Evolutionary conservation across 2,797 vertebrate species (phyloP), one percentile per base, ranked within the genome.

Genomic region (Ptychobarbus kaznakovi): DNA sequence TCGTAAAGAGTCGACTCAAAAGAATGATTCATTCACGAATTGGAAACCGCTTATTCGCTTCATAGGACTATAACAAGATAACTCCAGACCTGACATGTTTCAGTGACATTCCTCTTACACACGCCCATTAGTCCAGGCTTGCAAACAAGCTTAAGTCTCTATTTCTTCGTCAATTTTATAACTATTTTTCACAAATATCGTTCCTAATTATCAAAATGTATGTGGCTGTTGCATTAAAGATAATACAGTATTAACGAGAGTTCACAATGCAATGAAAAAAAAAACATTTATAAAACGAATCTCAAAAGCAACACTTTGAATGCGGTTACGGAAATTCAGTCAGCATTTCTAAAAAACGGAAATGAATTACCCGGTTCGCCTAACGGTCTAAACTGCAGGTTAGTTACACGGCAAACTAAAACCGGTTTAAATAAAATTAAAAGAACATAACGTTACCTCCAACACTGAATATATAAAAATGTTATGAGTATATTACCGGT

Each of bases 1-100:
- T 35, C 28, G 8, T 18, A 18, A 10, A 68, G 65, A 38, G 32
- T 68, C 32, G 65, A 38, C 32, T 11, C 65, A 68, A 68, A 38
- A 20, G 65, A 68, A 38, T 38, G 40, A 40, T 40, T 40, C 40
- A 40, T 40, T 40, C 1, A 40, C 40, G 40, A 40, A 40, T 40
- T 40, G 40, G 40, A 40, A 40, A 40, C 40, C 7, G 40, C 40
- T 40, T 8, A 16, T 32, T 10, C 69, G 22, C 16, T n/a, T 63
- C 25, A 46, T 0, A 49, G 18, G 28, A 40, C 32, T 75, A 8
- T 42, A 28, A 1, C 32, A 53, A 35, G 32, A 49, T 53, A 22
- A 20, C 44, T 68, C 72, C 53, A 42, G 73, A 68, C 46, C 61
- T 22, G 46, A 77, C 82, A 44, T 32, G 82, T 42, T 83, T 83